These are phyloP conservation scores for Pseudachorutes palmiensis DNA, from an alignment of 1,140 invertebrate genomes.

Conservation along the genomic window DNA sequence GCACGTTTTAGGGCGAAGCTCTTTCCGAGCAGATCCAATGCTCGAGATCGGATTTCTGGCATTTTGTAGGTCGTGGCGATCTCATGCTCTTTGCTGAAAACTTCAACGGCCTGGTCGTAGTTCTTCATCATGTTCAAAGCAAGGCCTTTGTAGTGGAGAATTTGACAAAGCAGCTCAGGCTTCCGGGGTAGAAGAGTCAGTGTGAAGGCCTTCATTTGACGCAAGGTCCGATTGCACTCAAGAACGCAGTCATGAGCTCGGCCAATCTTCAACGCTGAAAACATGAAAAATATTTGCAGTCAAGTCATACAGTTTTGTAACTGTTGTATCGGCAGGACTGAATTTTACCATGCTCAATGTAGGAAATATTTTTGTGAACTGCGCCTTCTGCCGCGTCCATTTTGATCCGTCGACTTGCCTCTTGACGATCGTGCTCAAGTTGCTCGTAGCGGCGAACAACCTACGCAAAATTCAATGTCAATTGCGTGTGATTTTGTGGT, in stretches of 20 bases:
- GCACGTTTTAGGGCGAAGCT: constrained; percentile 31
- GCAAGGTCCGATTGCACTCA: constrained; percentile 35
- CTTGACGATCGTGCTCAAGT: constrained; percentile 27
- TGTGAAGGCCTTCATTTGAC: constrained; percentile 37
- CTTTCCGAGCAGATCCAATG: constrained; percentile 27
- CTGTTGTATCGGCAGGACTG: not conserved
- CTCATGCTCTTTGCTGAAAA: constrained; percentile 30
- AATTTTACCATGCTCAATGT: constrained; percentile 33
- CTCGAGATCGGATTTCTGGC: constrained; percentile 27
- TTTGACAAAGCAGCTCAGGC: constrained; percentile 31
- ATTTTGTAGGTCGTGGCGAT: constrained; percentile 26
- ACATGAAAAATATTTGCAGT: not conserved
- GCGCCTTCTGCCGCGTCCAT: constrained; percentile 37
- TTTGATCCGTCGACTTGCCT: constrained; percentile 33
- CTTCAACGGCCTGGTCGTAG: constrained; percentile 25
- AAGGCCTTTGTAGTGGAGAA: constrained; percentile 37
- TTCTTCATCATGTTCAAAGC: constrained; percentile 30
- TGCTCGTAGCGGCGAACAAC: constrained; percentile 37
- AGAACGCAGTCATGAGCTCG: constrained; percentile 35
- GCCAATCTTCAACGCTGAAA: constrained; percentile 33
- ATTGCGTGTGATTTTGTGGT: not conserved
- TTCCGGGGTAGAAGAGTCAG: constrained; percentile 30
- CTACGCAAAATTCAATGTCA: constrained; percentile 16
- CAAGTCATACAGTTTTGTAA: not conserved
- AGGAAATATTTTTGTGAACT: constrained; percentile 32